These are phyloP conservation scores for Sebastes trivittatus DNA, from an alignment of 2,797 vertebrate genomes.

Conservation along the genomic window DNA sequence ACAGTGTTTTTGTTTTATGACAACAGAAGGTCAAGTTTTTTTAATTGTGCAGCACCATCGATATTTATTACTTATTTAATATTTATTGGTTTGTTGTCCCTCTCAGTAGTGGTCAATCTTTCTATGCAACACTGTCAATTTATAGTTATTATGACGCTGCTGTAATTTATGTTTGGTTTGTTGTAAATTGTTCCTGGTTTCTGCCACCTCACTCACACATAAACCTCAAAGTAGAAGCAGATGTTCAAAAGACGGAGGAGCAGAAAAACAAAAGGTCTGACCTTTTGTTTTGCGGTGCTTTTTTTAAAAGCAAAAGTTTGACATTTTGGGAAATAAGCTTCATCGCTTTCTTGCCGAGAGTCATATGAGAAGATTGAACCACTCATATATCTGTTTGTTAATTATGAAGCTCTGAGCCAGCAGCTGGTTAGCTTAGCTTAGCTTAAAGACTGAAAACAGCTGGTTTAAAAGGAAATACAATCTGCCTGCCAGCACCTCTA, in stretches of 20 bases:
- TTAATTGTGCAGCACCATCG: constrained; percentile 18
- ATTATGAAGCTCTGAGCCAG: neutral
- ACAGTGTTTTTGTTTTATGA: constrained; percentile 1
- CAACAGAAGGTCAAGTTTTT: constrained; percentile 2
- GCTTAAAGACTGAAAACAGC: neutral
- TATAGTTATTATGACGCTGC: constrained; percentile 26
- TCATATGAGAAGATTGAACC: neutral
- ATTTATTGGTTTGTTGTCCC: constrained; percentile 58
- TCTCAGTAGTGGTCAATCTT: constrained; percentile 48
- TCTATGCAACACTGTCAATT: constrained; percentile 69
- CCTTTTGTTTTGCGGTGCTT: neutral
- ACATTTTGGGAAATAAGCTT: neutral
- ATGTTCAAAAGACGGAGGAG: neutral
- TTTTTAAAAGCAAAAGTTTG: neutral
- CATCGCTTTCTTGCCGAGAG: neutral
- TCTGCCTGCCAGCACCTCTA: neutral
- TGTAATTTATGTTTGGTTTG: constrained; percentile 30
- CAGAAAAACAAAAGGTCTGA: neutral
- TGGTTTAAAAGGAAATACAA: neutral
- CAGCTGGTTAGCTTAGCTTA: neutral
- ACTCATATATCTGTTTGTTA: neutral
- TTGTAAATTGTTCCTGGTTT: constrained; percentile 7
- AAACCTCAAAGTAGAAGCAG: neutral
- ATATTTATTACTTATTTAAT: constrained; percentile 70
- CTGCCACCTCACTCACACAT: neutral